A percentile compares a stretch with the other conserved stretches of the same genome.
Evolutionary conservation across 1,140 invertebrate genomes (phyloP).

Genomic region (Drosophila nebulosa): DNA sequence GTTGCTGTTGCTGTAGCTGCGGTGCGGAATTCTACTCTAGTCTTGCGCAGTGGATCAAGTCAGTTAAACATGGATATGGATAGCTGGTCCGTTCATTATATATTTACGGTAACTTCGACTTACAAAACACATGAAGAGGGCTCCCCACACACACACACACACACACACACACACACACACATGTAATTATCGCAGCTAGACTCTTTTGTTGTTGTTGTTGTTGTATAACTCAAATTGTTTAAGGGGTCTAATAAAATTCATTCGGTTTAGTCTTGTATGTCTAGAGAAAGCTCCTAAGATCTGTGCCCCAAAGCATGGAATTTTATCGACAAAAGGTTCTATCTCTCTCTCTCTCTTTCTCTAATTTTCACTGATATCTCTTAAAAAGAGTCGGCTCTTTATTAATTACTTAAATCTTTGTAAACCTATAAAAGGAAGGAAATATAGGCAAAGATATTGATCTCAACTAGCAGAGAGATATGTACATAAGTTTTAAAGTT

Average conservation of each 20-base stretch:
- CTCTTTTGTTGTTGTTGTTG: slow-evolving; percentile 6
- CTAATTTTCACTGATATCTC: neutral
- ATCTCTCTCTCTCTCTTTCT: too few relatives aligned
- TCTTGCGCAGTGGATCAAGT: slow-evolving; percentile 23
- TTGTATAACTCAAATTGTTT: slow-evolving; percentile 47
- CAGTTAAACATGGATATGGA: slow-evolving; percentile 49
- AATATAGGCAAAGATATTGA: too few relatives aligned
- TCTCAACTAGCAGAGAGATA: too few relatives aligned
- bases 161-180: neutral
- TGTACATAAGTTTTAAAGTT: too few relatives aligned
- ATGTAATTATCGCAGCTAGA: slow-evolving; percentile 53
- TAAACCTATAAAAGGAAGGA: too few relatives aligned
- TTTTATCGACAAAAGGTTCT: neutral
- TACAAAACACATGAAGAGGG: neutral
- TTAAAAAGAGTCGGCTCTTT: too few relatives aligned
- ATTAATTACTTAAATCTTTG: too few relatives aligned
- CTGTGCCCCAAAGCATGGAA: neutral
- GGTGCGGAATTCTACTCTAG: slow-evolving; percentile 51
- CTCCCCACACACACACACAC: neutral
- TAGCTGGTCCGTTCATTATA: slow-evolving; percentile 43
- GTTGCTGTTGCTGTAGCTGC: too few relatives aligned
- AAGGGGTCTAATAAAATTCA: too few relatives aligned
- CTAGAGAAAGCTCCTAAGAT: slow-evolving; percentile 26
- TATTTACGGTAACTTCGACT: slow-evolving; percentile 12
- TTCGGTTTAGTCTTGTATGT: neutral